Evolutionary conservation across 2,888 invertebrate species (phyloP).

Genomic region (Sphecodes monilicornis): DNA sequence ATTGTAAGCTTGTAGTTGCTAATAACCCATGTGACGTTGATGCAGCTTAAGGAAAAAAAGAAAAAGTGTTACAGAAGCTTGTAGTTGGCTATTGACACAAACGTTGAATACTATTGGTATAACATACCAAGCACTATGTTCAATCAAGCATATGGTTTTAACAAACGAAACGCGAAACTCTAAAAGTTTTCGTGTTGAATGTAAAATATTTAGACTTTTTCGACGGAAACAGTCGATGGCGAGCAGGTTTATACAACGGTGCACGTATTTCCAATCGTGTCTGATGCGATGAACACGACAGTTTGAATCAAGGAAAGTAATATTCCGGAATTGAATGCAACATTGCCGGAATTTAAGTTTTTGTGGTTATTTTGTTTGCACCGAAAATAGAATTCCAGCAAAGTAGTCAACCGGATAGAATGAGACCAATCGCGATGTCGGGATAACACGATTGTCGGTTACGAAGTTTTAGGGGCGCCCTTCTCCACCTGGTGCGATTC

Average conservation of each 20-base stretch:
- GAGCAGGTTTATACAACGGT: background rate
- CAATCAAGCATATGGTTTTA: too few relatives aligned
- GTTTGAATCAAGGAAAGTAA: conserved; percentile 44
- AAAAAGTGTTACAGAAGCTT: too few relatives aligned
- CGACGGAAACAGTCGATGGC: conserved; percentile 9
- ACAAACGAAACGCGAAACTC: background rate
- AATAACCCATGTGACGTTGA: too few relatives aligned
- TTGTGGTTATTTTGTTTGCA: conserved; percentile 17
- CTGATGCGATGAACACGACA: conserved; percentile 2
- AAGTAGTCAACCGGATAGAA: conserved; percentile 58
- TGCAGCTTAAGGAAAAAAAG: too few relatives aligned
- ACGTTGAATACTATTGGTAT: too few relatives aligned
- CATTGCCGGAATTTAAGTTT: conserved; percentile 38
- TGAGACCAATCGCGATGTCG: conserved; percentile 67
- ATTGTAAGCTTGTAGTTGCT: too few relatives aligned
- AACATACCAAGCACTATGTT: too few relatives aligned
- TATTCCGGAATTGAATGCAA: conserved; percentile 46
- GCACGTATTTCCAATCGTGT: conserved; percentile 17
- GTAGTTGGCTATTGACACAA: too few relatives aligned
- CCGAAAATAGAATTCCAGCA: conserved; percentile 60
- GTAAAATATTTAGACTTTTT: conserved; percentile 10
- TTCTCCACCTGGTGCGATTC: conserved; percentile 35
- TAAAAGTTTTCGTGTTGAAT: conserved; percentile 12
- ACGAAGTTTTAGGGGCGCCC: conserved; percentile 56
- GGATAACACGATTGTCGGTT: conserved; percentile 65